Evolutionary conservation across 2,888 invertebrate species (phyloP).

Genomic region (Flexamia atlantica): DNA sequence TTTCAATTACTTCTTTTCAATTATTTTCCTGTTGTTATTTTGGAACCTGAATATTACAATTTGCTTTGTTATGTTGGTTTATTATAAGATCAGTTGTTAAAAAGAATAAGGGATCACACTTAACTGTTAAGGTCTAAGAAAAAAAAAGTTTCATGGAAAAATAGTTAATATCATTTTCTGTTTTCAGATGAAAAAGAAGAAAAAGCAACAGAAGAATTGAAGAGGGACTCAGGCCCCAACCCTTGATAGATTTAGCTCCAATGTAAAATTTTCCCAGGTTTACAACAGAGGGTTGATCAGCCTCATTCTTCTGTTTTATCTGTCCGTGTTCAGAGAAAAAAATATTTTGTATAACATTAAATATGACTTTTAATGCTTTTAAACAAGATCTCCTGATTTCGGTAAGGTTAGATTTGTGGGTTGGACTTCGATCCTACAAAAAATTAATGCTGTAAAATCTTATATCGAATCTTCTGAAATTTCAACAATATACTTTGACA

Average conservation of each 20-base stretch:
- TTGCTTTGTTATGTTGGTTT: too few species aligned
- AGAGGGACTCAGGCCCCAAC: slow-evolving; percentile 62
- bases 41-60: too few species aligned
- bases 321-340: slow-evolving; percentile 35
- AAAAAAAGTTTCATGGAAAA: too few species aligned
- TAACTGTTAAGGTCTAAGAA: too few species aligned
- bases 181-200: slow-evolving; percentile 68
- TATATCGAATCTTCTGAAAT: too few species aligned
- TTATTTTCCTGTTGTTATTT: too few species aligned
- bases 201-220: slow-evolving; percentile 64
- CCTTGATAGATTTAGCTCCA: slow-evolving; percentile 51
- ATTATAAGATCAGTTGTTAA: too few species aligned
- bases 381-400: slow-evolving; percentile 19
- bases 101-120: too few species aligned
- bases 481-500: not conserved
- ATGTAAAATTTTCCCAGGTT: slow-evolving; percentile 8
- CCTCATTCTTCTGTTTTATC: slow-evolving; percentile 12
- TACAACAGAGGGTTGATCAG: not conserved
- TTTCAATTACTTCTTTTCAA: too few species aligned
- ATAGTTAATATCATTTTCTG: slow-evolving; percentile 37
- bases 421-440: not conserved
- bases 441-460: not conserved
- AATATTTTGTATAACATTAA: slow-evolving; percentile 33
- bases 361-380: slow-evolving; percentile 18
- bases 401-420: slow-evolving; percentile 3